These are phyloP conservation scores for Trachelipus rathkii DNA, from an alignment of 1,140 invertebrate genomes.

Conservation along the genomic window DNA sequence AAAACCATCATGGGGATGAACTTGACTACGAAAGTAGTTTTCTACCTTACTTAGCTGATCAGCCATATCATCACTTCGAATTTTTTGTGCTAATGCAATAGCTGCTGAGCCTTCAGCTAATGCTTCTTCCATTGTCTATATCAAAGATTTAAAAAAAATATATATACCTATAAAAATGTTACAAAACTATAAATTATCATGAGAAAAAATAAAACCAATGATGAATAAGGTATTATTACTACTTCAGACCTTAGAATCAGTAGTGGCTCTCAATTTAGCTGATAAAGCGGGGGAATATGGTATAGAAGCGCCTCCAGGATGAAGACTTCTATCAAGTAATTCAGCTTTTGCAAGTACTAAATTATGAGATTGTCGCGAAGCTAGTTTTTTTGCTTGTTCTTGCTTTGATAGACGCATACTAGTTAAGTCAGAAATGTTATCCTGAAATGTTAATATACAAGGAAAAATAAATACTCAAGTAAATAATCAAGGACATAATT, in stretches of 20 bases:
- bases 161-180: no score
- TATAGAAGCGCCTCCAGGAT: not conserved
- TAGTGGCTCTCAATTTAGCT: conserved; percentile 22
- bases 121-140: not conserved
- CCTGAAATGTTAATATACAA: not conserved
- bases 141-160: not conserved
- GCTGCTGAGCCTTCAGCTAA: conserved; percentile 1
- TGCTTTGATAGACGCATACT: conserved; percentile 20
- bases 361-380: conserved; percentile 23
- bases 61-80: not conserved
- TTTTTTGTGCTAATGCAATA: not conserved
- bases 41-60: not conserved
- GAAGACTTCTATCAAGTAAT: conserved; percentile 14
- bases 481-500: no score
- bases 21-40: not conserved
- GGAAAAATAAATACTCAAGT: no score
- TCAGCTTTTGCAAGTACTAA: conserved; percentile 18
- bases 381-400: conserved; percentile 21
- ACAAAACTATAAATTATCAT: no score
- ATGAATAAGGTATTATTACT: no score
- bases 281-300: conserved; percentile 21
- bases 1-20: not conserved
- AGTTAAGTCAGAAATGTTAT: conserved; percentile 18
- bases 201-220: no score
- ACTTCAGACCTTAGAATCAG: not conserved